phyloP scores from a whole-genome alignment of 92 coral and sea anemone genomes.

The Palythoa grandis region DNA sequence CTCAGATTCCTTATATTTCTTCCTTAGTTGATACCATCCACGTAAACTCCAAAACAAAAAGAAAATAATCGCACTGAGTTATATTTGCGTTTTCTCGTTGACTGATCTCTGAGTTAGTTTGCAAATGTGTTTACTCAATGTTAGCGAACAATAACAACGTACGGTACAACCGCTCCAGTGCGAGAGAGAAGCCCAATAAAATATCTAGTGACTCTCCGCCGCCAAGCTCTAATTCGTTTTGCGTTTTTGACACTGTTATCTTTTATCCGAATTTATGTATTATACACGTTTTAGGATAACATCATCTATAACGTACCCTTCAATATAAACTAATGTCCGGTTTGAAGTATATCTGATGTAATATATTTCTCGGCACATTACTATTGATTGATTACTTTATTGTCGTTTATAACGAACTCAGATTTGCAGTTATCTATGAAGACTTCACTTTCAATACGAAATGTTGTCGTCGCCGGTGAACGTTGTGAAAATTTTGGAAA shows the following conservation, averaged over 20 bases:
- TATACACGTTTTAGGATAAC: conserved; percentile 38
- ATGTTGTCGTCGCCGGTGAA: conserved; percentile 42
- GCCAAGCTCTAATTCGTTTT: not conserved
- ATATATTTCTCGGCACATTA: conserved; percentile 35
- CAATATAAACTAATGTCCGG: conserved; percentile 48
- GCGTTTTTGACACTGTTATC: conserved; percentile 24
- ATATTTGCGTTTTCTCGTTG: conserved; percentile 34
- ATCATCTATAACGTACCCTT: conserved; percentile 18
- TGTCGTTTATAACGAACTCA: conserved; percentile 38
- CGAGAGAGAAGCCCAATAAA: not conserved
- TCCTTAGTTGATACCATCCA: not conserved
- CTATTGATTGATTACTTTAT: conserved; percentile 37
- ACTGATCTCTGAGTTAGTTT: conserved; percentile 32
- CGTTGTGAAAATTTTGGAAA: conserved; percentile 19
- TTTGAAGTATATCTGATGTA: conserved; percentile 45
- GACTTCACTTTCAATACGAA: conserved; percentile 21
- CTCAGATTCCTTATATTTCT: not conserved
- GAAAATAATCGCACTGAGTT: conserved; percentile 17
- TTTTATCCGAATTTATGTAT: not conserved
- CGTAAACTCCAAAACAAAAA: conserved; percentile 13
- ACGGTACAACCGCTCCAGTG: not conserved
- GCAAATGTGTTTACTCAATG: conserved; percentile 35
- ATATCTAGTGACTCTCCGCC: not conserved
- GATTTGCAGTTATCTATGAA: conserved; percentile 35
- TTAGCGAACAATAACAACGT: not conserved